phyloP scores from a whole-genome alignment of 1,140 invertebrate species.

The Pseudomyrmex concolor region DNA sequence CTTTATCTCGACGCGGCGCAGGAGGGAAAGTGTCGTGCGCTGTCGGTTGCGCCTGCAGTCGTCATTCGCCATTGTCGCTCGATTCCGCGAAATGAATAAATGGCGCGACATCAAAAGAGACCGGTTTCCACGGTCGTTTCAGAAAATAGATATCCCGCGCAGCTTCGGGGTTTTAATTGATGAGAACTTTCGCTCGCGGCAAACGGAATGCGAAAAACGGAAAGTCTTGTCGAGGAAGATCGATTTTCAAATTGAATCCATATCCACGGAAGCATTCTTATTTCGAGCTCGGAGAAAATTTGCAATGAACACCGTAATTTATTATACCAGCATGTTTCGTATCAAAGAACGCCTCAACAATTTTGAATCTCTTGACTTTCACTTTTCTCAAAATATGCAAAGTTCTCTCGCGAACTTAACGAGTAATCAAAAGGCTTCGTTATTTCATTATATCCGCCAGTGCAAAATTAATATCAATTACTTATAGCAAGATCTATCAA shows the following conservation, averaged over 20 bases:
- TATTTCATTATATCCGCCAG: constrained; percentile 7
- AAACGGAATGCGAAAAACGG: not conserved
- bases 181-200: constrained; percentile 19
- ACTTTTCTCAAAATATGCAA: too few relatives aligned
- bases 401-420: not conserved
- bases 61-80: constrained; percentile 57
- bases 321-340: not conserved
- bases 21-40: constrained; percentile 47
- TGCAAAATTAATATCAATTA: not conserved
- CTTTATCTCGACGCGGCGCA: constrained; percentile 50
- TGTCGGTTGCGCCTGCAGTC: constrained; percentile 49
- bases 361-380: not conserved
- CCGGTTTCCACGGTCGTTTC: constrained; percentile 19
- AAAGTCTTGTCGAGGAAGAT: not conserved
- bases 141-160: constrained; percentile 43
- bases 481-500: not conserved
- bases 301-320: not conserved
- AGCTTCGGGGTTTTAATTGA: constrained; percentile 34
- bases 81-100: constrained; percentile 51
- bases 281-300: not conserved
- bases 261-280: not conserved
- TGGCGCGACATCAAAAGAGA: constrained; percentile 49
- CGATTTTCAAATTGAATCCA: constrained; percentile 2
- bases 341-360: not conserved
- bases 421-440: not conserved